A percentile compares a stretch with the other conserved stretches of the same genome.
phyloP scores from a whole-genome alignment of 2,888 invertebrate genomes.

The Melieria crassipennis region DNA sequence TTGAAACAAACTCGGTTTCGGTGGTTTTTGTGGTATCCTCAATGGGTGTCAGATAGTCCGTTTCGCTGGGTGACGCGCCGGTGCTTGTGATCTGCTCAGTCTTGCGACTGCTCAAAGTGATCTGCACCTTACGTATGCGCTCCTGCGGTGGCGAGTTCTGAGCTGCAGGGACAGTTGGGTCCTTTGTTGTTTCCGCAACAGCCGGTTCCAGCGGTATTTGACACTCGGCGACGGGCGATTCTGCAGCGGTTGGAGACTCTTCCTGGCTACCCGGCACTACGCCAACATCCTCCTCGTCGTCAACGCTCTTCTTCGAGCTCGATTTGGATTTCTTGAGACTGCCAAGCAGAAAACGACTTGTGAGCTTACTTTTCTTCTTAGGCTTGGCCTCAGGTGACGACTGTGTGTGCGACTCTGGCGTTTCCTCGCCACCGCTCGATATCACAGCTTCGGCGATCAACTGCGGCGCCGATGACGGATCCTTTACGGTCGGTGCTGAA shows the following conservation, averaged over 20 bases:
- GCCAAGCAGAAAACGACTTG: conserved; percentile 56
- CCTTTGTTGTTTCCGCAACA: conserved; percentile 19
- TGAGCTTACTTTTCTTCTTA: conserved; percentile 58
- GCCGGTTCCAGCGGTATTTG: conserved; percentile 6
- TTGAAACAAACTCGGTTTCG: conserved; percentile 32
- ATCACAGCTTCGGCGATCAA: conserved; percentile 40
- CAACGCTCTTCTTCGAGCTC: conserved; percentile 42
- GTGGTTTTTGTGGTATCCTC: conserved; percentile 34
- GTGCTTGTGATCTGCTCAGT: conserved; percentile 50
- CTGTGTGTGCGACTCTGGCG: conserved; percentile 20
- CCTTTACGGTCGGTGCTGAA: conserved; percentile 30
- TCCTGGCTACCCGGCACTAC: conserved; percentile 17
- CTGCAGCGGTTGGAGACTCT: conserved; percentile 24
- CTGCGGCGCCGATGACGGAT: conserved; percentile 12
- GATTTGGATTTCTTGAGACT: conserved; percentile 55
- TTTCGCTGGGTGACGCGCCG: conserved; percentile 45
- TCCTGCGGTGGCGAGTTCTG: conserved; percentile 32
- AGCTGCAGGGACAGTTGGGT: conserved; percentile 46
- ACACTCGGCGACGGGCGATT: conserved; percentile 33
- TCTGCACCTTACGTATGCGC: conserved; percentile 56
- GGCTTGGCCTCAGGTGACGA: conserved; percentile 40
- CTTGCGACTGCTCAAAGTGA: conserved; percentile 61
- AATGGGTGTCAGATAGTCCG: conserved; percentile 53
- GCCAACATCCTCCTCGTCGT: conserved; percentile 42
- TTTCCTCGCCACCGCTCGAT: conserved; percentile 50